Evolutionary conservation across 2,888 invertebrate genomes (phyloP).

Genomic region (Himalopsyche anomala): DNA sequence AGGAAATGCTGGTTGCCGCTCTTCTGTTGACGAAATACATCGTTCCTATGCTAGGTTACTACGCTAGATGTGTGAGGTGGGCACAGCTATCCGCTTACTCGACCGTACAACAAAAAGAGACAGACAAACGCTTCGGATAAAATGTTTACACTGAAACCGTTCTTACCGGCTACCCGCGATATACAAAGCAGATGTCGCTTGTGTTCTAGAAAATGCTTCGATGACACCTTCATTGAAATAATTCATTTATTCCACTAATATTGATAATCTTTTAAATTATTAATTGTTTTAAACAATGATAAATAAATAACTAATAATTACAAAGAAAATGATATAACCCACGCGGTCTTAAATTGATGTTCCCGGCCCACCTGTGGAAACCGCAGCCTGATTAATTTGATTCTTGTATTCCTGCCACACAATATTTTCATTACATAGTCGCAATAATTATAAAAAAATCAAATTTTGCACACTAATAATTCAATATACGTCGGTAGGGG

Average conservation of each 20-base stretch:
- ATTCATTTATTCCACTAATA: conserved; percentile 41
- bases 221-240: conserved; percentile 55
- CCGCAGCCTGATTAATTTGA: background rate
- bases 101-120: conserved; percentile 58
- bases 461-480: no score
- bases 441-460: background rate
- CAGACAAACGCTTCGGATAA: conserved; percentile 61
- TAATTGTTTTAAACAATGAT: background rate
- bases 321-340: background rate
- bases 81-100: conserved; percentile 15
- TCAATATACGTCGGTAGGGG: no score
- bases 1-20: conserved; percentile 59
- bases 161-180: conserved; percentile 66
- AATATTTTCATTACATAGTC: background rate
- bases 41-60: conserved; percentile 46
- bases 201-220: conserved; percentile 65
- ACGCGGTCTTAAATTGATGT: background rate
- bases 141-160: conserved; percentile 54
- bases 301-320: background rate
- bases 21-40: conserved; percentile 56
- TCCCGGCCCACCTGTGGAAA: conserved; percentile 36
- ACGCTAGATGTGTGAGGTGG: conserved; percentile 10
- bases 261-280: background rate
- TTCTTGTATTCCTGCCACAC: conserved; percentile 5
- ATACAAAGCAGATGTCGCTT: conserved; percentile 66